Conservation (phyloP, 1,140 invertebrate species). For the Onthophagus taurus region DNA sequence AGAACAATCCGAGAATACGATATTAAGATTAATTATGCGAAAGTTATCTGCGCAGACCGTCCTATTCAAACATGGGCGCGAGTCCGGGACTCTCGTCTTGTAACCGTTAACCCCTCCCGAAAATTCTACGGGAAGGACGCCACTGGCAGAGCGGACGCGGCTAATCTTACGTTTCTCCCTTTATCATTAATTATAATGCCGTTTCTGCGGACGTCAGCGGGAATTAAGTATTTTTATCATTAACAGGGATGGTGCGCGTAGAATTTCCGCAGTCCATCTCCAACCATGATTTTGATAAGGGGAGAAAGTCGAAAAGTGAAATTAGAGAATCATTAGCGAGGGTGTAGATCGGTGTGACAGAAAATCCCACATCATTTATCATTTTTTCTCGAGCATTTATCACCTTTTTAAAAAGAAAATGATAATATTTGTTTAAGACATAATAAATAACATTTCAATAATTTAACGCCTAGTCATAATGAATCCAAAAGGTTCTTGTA, state of each 20-base stretch:
- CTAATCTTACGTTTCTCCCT: slow-evolving; percentile 18
- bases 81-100: slow-evolving; percentile 16
- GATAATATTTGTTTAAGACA: slow-evolving; percentile 10
- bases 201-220: slow-evolving; percentile 25
- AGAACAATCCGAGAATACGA: slow-evolving; percentile 24
- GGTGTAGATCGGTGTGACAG: no score
- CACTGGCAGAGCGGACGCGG: no score
- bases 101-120: no score
- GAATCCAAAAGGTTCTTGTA: slow-evolving; percentile 27
- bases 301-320: no score
- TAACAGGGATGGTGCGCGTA: no score
- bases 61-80: slow-evolving; percentile 26
- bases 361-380: no score
- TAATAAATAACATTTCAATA: slow-evolving; percentile 17
- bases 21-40: slow-evolving; percentile 27
- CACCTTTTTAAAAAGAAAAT: no score
- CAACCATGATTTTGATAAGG: no score
- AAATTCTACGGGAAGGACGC: not conserved
- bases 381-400: no score
- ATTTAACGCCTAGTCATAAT: slow-evolving; percentile 30
- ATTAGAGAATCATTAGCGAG: no score
- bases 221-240: slow-evolving; percentile 23
- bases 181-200: slow-evolving; percentile 26
- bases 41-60: slow-evolving; percentile 20
- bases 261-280: no score